Conservation (phyloP, 2,888 invertebrate genomes). For the Frankliniella fusca region DNA sequence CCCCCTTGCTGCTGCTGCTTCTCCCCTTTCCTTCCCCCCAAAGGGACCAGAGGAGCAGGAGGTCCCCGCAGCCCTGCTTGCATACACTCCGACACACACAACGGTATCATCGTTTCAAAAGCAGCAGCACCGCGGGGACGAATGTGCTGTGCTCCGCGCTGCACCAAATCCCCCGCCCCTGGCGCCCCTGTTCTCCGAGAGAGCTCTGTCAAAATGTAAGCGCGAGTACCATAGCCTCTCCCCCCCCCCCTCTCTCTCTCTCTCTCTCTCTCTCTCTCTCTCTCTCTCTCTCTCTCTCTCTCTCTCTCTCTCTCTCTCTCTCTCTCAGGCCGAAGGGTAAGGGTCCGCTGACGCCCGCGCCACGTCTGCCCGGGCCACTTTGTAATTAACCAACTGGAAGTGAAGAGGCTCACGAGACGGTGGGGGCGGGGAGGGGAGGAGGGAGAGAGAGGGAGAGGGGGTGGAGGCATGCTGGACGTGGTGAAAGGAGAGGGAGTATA, state of each 20-base stretch:
- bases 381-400: slow-evolving; percentile 26
- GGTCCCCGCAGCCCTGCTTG: too few species aligned
- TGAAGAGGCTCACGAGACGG: slow-evolving; percentile 15
- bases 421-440: not conserved
- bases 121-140: not conserved
- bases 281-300: too few species aligned
- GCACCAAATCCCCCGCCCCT: too few species aligned
- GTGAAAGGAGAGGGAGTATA: not conserved
- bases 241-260: too few species aligned
- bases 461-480: not conserved
- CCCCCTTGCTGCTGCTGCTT: too few species aligned
- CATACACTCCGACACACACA: too few species aligned
- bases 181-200: too few species aligned
- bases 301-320: too few species aligned
- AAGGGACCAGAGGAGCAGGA: not conserved
- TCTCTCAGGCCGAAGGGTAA: not conserved
- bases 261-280: too few species aligned
- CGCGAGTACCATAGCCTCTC: too few species aligned
- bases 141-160: too few species aligned
- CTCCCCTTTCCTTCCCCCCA: not conserved
- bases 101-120: not conserved
- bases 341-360: not conserved
- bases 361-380: slow-evolving; percentile 4
- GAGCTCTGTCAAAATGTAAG: too few species aligned
- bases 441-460: not conserved